These are phyloP conservation scores for Danio jaintianensis DNA, from an alignment of 2,797 vertebrate species.

Conservation along the genomic window DNA sequence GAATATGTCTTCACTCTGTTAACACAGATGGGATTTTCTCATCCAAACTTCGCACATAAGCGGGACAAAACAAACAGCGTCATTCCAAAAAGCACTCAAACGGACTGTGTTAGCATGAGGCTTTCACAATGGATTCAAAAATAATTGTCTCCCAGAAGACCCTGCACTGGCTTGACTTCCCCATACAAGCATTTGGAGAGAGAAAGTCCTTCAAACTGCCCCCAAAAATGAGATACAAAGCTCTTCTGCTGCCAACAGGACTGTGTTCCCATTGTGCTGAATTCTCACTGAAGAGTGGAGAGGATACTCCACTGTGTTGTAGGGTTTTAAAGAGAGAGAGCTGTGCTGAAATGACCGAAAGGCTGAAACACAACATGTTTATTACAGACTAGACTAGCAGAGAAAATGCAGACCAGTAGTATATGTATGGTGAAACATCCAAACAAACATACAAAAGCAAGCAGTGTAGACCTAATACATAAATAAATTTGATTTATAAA, in stretches of 20 bases:
- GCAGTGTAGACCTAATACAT: neutral
- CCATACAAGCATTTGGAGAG: conserved; percentile 38
- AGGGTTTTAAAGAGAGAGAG: conserved; percentile 38
- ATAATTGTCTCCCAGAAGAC: conserved; percentile 70
- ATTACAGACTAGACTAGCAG: conserved; percentile 3
- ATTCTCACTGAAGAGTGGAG: conserved; percentile 27
- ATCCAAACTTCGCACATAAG: conserved; percentile 58
- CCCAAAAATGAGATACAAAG: conserved; percentile 46
- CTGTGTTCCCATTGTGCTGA: conserved; percentile 18
- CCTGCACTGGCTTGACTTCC: conserved; percentile 57
- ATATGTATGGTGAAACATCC: neutral
- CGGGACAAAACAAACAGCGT: conserved; percentile 56
- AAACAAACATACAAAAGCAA: neutral
- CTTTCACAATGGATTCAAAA: conserved; percentile 62
- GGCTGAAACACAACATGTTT: conserved; percentile 24
- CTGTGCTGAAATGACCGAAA: conserved; percentile 21
- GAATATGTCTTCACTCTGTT: conserved; percentile 13
- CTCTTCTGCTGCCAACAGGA: conserved; percentile 16
- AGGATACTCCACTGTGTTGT: conserved; percentile 23
- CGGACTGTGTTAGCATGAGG: conserved; percentile 55
- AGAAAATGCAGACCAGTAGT: neutral
- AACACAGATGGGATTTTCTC: conserved; percentile 52
- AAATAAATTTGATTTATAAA: neutral
- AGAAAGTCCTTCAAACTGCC: conserved; percentile 47
- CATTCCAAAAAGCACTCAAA: conserved; percentile 57